Base-by-base conservation (phyloP, 2,113 vertebrate genomes). In the Centropristis striata region DNA sequence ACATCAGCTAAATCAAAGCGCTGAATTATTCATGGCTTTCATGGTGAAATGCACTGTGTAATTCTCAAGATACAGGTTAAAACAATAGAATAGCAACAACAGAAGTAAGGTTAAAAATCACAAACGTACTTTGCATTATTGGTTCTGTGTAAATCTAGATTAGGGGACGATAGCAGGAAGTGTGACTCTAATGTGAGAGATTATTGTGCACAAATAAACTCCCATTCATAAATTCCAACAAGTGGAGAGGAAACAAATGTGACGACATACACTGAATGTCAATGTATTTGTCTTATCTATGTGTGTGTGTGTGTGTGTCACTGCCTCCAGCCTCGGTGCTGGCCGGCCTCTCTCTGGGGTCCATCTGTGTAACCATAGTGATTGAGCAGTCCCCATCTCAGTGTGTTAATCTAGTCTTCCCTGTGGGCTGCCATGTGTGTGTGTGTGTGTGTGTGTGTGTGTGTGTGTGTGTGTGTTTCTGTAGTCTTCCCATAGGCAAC, bases 281-380 rank as follows among this genome's bases (percentile, higher is more conserved):
- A 28, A 23, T 47, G 11, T 14, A 13, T 68, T 14, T 42, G 16
- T 44, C 39, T 63, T 44, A 28, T 50, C 10, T 44, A 3, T 36
- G 46, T 75, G 41, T 77, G 61, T 72, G 77, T 68, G 71, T 63
- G 20, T 67, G 65, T 64, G 84, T 74, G 74, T 81, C 28, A 70
- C 86, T 87, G 78, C 78, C 80, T 90, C 74, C 51, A 85, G 90
- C 83, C 83, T 90, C 68, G 15, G 57, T 69, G 79, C 83, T 87
- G 86, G 81, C 82, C 57, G 23, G 78, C 71, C 82, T 86, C 72
- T 91, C 90, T 93, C 88, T 79, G 57, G 85, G 83, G 81, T 69
- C 92, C 89, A 91, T 93, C 92, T 93, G 91, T 76, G 93, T 94
- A 93, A 93, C 92, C 93, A 94, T 94, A 92, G 93, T 84, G 92